A percentile compares a stretch with the other conserved stretches of the same genome.
These are phyloP conservation scores for Eulemur mongoz DNA, from an alignment of 2,797 vertebrate species.

Conservation along the genomic window DNA sequence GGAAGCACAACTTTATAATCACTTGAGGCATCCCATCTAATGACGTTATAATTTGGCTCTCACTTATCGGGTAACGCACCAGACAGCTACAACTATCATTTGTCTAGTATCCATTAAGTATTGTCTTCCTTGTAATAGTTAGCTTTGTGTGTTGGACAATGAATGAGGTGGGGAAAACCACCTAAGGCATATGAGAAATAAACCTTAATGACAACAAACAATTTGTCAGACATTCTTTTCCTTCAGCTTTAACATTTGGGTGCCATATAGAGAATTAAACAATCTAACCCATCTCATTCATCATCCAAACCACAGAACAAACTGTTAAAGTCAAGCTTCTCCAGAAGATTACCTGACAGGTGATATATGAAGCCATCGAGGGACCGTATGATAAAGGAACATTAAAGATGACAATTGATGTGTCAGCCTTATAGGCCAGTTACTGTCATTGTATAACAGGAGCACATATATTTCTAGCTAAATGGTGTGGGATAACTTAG, in stretches of 20 bases:
- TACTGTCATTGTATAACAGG: neutral
- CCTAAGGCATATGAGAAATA: slow-evolving; percentile 57
- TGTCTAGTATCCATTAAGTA: slow-evolving; percentile 41
- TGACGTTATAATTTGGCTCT: slow-evolving; percentile 55
- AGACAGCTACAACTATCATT: slow-evolving; percentile 64
- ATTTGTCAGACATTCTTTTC: slow-evolving; percentile 65
- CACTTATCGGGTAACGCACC: neutral
- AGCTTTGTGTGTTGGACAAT: slow-evolving; percentile 61
- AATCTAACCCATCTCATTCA: slow-evolving; percentile 75
- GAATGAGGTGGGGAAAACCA: slow-evolving; percentile 25
- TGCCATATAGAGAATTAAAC: slow-evolving; percentile 66
- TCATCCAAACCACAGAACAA: slow-evolving; percentile 66
- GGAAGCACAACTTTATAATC: slow-evolving; percentile 55
- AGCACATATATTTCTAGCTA: neutral
- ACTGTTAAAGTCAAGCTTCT: slow-evolving; percentile 53
- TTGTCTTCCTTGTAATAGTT: slow-evolving; percentile 51
- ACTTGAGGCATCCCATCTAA: slow-evolving; percentile 54
- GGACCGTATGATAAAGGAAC: neutral
- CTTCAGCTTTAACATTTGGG: slow-evolving; percentile 64
- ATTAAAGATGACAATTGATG: slow-evolving; percentile 48
- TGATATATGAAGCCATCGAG: slow-evolving; percentile 59
- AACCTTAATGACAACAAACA: slow-evolving; percentile 72
- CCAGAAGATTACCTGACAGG: slow-evolving; percentile 64
- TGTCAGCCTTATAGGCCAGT: neutral
- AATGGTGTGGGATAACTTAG: neutral